Percentiles rank a stretch among this genome's conserved stretches.
Conservation (phyloP, 2,888 invertebrate species). For the Tricholauxania praeusta region DNA sequence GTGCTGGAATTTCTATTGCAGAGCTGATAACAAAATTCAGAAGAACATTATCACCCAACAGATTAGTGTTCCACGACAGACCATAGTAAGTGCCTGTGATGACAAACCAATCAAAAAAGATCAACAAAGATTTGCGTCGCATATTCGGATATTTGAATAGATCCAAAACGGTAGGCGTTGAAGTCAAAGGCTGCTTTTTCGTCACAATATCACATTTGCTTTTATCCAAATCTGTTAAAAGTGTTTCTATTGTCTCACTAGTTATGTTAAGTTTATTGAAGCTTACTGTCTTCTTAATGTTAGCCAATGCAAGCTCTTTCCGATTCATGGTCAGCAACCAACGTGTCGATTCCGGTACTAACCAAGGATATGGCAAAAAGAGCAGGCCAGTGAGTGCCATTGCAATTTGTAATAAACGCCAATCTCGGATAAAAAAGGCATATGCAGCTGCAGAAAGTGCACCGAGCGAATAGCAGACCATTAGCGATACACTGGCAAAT, state of each 20-base stretch:
- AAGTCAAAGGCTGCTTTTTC: constrained; percentile 50
- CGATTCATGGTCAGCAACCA: constrained; percentile 78
- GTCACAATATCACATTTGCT: neutral
- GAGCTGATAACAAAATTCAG: constrained; percentile 80
- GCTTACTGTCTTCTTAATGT: constrained; percentile 74
- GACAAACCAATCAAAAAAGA: constrained; percentile 84
- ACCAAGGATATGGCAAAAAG: constrained; percentile 80
- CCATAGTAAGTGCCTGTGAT: constrained; percentile 84
- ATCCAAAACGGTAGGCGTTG: constrained; percentile 69
- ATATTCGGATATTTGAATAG: constrained; percentile 75
- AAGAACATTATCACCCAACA: constrained; percentile 78
- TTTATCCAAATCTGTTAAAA: constrained; percentile 66
- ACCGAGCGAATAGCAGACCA: constrained; percentile 81
- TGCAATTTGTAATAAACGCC: constrained; percentile 78
- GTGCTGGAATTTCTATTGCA: constrained; percentile 81
- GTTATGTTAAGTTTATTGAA: constrained; percentile 75
- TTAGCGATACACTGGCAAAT: constrained; percentile 78
- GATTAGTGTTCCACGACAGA: constrained; percentile 80
- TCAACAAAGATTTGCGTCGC: constrained; percentile 74
- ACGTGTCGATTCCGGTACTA: constrained; percentile 80
- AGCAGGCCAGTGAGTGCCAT: constrained; percentile 77
- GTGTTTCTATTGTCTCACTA: constrained; percentile 70
- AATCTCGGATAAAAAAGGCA: constrained; percentile 76
- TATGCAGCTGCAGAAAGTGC: constrained; percentile 77
- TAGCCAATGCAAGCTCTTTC: constrained; percentile 72